Conservation (phyloP, 37 sponge, comb jelly and placozoan genomes). For the Aphrocallistes beatrix region DNA sequence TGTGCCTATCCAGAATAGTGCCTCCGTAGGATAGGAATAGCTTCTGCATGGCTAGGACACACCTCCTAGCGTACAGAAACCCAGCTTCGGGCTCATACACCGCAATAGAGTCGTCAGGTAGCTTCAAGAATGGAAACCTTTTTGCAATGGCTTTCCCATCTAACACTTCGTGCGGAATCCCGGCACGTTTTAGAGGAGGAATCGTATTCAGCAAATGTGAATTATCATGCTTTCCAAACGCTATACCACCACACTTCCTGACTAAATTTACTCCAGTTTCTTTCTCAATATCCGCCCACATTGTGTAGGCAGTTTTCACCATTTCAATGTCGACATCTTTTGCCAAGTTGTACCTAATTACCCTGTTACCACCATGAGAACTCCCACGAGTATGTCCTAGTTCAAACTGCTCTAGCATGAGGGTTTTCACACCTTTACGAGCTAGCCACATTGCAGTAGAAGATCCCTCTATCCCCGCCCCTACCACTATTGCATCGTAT, state of each 20-base stretch:
- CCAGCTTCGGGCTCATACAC: conserved; percentile 51
- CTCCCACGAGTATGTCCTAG: conserved; percentile 68
- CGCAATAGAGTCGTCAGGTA: conserved; percentile 41
- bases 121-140: conserved; percentile 23
- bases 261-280: conserved; percentile 37
- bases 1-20: conserved; percentile 32
- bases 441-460: conserved; percentile 55
- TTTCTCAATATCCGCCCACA: conserved; percentile 57
- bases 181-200: background rate
- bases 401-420: conserved; percentile 33
- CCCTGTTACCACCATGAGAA: conserved; percentile 65
- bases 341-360: conserved; percentile 47
- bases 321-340: conserved; percentile 36
- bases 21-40: conserved; percentile 52
- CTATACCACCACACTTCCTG: background rate
- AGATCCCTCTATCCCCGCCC: conserved; percentile 74
- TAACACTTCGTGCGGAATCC: background rate
- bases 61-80: conserved; percentile 35
- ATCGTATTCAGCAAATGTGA: background rate
- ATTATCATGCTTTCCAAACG: background rate
- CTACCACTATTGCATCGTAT: conserved; percentile 56
- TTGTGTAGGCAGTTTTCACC: conserved; percentile 55
- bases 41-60: conserved; percentile 43
- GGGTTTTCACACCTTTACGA: background rate
- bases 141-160: background rate